Percentiles rank a stretch among this genome's conserved stretches.
These are phyloP conservation scores for Montipora efflorescens DNA, from an alignment of 64 coral and sea anemone genomes.

Conservation along the genomic window DNA sequence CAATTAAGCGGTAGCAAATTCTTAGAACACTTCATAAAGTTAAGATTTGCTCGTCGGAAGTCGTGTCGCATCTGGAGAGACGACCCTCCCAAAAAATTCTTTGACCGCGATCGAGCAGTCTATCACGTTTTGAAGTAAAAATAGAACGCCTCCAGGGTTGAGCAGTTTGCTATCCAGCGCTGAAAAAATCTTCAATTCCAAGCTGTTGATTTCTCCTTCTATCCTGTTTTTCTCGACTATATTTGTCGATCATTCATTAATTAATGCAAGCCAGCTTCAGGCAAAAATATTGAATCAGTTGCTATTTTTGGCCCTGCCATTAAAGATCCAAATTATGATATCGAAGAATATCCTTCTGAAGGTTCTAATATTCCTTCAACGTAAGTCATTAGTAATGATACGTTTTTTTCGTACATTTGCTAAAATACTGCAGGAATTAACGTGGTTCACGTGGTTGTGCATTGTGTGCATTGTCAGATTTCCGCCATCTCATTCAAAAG, in stretches of 20 bases:
- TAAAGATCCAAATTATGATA: background rate
- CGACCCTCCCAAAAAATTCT: background rate
- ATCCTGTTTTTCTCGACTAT: background rate
- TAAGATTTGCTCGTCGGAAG: background rate
- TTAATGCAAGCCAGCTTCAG: background rate
- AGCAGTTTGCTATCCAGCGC: background rate
- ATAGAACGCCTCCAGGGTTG: background rate
- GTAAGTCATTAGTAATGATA: background rate
- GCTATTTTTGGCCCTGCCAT: background rate
- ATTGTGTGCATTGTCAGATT: no score
- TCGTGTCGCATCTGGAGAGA: background rate
- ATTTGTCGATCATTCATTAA: background rate
- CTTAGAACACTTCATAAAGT: background rate
- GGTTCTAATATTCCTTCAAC: background rate
- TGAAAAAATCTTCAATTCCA: background rate
- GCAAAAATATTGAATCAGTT: constrained; percentile 17
- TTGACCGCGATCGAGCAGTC: background rate
- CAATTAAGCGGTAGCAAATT: background rate
- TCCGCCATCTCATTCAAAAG: no score
- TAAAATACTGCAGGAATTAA: no score
- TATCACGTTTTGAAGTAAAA: background rate
- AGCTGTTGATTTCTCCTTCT: background rate
- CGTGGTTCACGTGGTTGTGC: no score
- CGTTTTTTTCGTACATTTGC: background rate
- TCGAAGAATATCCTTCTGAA: background rate